Conservation (phyloP, 2,797 vertebrate genomes). For the Erpetoichthys calabaricus region DNA sequence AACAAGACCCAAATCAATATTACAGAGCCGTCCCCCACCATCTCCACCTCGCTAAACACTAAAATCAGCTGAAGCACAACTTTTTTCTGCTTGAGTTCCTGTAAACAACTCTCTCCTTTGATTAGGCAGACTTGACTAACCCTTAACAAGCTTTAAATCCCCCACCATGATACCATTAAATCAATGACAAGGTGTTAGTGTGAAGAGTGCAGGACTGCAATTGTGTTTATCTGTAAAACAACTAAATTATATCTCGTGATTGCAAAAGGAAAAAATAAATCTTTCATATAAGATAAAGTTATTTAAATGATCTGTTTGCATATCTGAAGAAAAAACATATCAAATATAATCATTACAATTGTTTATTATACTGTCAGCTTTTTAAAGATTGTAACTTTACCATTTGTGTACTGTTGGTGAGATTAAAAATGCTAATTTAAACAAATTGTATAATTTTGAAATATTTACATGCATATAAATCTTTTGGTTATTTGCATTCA, state of each 20-base stretch:
- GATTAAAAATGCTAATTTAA: no score
- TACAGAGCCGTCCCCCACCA: slow-evolving; percentile 7
- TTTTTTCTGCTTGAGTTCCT: slow-evolving; percentile 8
- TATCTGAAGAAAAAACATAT: no score
- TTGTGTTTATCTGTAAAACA: slow-evolving; percentile 5
- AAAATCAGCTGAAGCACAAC: slow-evolving; percentile 7
- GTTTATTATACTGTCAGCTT: no score
- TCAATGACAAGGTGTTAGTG: slow-evolving; percentile 15
- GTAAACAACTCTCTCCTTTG: slow-evolving; percentile 15
- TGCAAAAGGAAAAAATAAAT: no score
- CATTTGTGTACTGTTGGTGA: no score
- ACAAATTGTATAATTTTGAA: no score
- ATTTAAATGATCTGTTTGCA: no score
- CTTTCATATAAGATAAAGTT: no score
- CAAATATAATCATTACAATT: no score
- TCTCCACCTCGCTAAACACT: slow-evolving; percentile 1
- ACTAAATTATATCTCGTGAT: slow-evolving; percentile 4
- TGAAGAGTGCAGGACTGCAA: slow-evolving; percentile 6
- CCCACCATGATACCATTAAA: slow-evolving; percentile 13
- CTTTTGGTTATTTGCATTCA: no score
- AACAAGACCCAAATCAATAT: slow-evolving; percentile 4
- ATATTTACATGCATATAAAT: no score
- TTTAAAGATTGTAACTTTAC: no score
- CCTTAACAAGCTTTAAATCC: slow-evolving; percentile 13
- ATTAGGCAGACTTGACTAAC: slow-evolving; percentile 14